These are phyloP conservation scores for Asbolus verrucosus DNA, from an alignment of 1,140 invertebrate species.

Conservation along the genomic window DNA sequence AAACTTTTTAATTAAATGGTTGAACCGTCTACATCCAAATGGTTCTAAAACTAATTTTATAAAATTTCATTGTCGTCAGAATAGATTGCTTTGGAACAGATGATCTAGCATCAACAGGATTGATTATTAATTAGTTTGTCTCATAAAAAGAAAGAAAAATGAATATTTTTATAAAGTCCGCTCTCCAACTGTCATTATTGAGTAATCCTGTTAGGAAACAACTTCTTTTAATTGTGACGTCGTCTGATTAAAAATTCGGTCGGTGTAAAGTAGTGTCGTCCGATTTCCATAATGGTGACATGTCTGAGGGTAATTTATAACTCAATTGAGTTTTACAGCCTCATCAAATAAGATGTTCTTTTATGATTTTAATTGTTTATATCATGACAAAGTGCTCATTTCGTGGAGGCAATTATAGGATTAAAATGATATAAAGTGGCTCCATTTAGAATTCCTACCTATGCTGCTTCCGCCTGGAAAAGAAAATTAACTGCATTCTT, in stretches of 20 bases:
- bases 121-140: too few species aligned
- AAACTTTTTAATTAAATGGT: too few species aligned
- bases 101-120: too few species aligned
- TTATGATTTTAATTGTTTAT: slow-evolving; percentile 39
- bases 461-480: not conserved
- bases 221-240: slow-evolving; percentile 22
- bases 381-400: slow-evolving; percentile 31
- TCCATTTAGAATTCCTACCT: slow-evolving; percentile 11
- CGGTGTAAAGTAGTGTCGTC: slow-evolving; percentile 5
- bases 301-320: slow-evolving; percentile 23
- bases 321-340: slow-evolving; percentile 14
- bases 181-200: too few species aligned
- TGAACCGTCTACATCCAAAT: too few species aligned
- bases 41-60: too few species aligned
- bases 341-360: slow-evolving; percentile 34
- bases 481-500: not conserved
- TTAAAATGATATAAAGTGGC: slow-evolving; percentile 20
- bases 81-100: too few species aligned
- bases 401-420: slow-evolving; percentile 21
- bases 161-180: too few species aligned
- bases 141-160: too few species aligned
- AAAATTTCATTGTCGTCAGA: too few species aligned
- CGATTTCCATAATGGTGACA: slow-evolving; percentile 35
- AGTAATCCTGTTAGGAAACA: too few species aligned
- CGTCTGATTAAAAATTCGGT: not conserved